A percentile compares a stretch with the other conserved stretches of the same genome.
Conservation (phyloP, 2,113 vertebrate genomes). For the Amblyornis subalaris region DNA sequence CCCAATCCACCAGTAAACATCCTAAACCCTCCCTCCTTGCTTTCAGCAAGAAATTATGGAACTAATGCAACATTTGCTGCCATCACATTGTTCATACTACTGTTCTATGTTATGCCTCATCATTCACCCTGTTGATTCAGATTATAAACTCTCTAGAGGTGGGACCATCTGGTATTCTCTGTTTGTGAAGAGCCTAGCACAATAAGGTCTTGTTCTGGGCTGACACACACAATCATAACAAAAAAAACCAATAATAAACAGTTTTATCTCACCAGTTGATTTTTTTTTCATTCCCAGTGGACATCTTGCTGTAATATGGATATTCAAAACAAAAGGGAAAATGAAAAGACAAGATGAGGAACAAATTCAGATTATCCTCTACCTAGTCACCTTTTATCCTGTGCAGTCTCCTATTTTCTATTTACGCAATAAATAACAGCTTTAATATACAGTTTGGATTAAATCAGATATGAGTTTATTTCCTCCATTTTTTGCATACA, state of each 20-base stretch:
- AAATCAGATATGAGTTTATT: background rate
- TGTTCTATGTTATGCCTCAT: constrained; percentile 2
- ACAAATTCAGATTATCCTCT: background rate
- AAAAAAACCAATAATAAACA: constrained; percentile 25
- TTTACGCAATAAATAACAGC: background rate
- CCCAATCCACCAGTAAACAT: background rate
- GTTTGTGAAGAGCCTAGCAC: background rate
- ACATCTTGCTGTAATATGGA: background rate
- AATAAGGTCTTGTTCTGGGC: background rate
- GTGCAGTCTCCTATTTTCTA: background rate
- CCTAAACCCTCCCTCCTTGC: background rate
- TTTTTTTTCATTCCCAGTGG: background rate
- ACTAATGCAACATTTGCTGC: constrained; percentile 3
- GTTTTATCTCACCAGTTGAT: background rate
- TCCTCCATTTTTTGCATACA: background rate
- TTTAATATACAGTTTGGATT: background rate
- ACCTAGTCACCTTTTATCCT: background rate
- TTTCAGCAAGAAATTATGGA: background rate
- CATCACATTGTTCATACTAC: constrained; percentile 26
- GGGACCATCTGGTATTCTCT: constrained; percentile 26
- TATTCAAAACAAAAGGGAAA: background rate
- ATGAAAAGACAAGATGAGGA: background rate
- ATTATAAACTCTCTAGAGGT: constrained; percentile 1
- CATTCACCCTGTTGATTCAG: constrained; percentile 24
- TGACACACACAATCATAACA: background rate